phyloP scores from a whole-genome alignment of 2,888 invertebrate genomes.

The Prosopocoilus inquinatus region DNA sequence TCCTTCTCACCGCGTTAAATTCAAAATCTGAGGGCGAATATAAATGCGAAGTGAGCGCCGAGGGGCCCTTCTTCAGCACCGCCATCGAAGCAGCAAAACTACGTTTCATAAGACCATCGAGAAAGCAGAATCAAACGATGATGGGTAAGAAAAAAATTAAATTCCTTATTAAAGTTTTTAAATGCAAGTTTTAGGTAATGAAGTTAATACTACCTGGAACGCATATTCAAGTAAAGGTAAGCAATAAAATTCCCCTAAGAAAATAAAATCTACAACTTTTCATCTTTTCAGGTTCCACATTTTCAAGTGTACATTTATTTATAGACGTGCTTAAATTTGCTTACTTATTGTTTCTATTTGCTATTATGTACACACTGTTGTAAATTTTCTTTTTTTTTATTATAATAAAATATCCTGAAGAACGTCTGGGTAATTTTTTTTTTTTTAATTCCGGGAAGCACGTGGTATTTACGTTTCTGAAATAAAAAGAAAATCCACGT shows the following conservation, averaged over 20 bases:
- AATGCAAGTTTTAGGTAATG: background rate
- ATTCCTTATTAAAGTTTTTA: background rate
- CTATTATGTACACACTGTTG: too few species aligned
- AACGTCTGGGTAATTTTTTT: too few species aligned
- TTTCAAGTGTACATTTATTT: too few species aligned
- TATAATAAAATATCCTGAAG: too few species aligned
- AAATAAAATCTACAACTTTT: too few species aligned
- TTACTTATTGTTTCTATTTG: too few species aligned
- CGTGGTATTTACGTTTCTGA: too few species aligned
- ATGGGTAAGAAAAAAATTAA: conserved; percentile 1
- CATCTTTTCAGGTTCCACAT: too few species aligned
- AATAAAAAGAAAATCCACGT: too few species aligned
- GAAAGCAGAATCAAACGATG: conserved; percentile 6
- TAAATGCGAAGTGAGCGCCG: conserved; percentile 43
- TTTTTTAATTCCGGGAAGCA: too few species aligned
- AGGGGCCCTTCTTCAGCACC: conserved; percentile 36
- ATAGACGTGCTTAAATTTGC: too few species aligned
- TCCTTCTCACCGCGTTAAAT: conserved; percentile 35
- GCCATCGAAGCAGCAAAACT: conserved; percentile 25
- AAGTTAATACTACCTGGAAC: conserved; percentile 16
- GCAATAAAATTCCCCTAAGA: background rate
- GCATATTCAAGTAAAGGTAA: conserved; percentile 19
- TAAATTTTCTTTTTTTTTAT: too few species aligned
- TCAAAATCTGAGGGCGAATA: conserved; percentile 39
- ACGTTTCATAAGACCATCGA: conserved; percentile 25